Conservation (phyloP, 2,888 invertebrate species). For the Amiota communis region DNA sequence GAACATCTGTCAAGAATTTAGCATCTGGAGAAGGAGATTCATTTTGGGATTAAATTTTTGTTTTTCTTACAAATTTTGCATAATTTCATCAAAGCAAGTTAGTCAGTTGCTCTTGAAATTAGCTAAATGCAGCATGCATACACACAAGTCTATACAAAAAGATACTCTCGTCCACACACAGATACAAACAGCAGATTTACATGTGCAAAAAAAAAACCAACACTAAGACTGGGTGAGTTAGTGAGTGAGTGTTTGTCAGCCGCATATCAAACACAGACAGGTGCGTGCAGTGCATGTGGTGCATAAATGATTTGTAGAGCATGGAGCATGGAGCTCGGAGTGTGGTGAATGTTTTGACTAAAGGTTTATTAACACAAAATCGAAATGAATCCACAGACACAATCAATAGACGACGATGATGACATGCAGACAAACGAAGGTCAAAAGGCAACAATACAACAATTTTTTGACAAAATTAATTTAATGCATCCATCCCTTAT, state of each 20-base stretch:
- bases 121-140: slow-evolving; percentile 35
- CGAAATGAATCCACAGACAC: not conserved
- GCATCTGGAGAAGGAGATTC: not conserved
- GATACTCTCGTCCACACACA: slow-evolving; percentile 28
- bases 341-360: not conserved
- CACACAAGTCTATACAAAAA: slow-evolving; percentile 29
- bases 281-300: slow-evolving; percentile 1
- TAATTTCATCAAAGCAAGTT: not conserved
- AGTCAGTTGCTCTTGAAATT: slow-evolving; percentile 4
- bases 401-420: not conserved
- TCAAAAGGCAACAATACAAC: not conserved
- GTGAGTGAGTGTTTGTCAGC: slow-evolving; percentile 51
- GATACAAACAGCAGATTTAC: not conserved
- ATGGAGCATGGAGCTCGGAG: not conserved
- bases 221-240: slow-evolving; percentile 35
- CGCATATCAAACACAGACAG: slow-evolving; percentile 55
- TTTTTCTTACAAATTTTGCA: not conserved
- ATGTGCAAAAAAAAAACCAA: too few species aligned
- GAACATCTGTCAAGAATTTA: slow-evolving; percentile 5
- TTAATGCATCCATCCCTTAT: not conserved
- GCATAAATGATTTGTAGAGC: too few species aligned
- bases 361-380: not conserved
- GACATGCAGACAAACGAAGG: too few species aligned
- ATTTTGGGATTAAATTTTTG: not conserved
- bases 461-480: not conserved